Evolutionary conservation across 2,888 invertebrate species (phyloP), one percentile per base, ranked within the genome.

Genomic region (Apantesis nais): DNA sequence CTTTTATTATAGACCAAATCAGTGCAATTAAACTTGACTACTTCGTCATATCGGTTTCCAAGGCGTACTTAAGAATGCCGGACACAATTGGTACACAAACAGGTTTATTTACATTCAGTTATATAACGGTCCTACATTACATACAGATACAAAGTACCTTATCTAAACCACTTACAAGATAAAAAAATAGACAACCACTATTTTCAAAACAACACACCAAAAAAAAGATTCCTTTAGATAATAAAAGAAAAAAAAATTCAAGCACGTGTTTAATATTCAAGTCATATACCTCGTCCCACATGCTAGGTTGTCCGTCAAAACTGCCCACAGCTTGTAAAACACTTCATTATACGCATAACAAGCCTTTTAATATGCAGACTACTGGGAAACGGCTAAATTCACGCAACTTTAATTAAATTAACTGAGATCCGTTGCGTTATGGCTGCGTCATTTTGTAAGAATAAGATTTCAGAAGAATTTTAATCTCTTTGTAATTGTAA

Each of bases 321-420:
- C 60, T 34, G 11, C 22, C 29, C 41, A 16, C 37, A 25, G 68
- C 70, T 73, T 78, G 25, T 72, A 74, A 78, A 83, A 75, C 37
- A 72, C 48, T 73, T 73, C 58, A 68, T 75, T 80, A 78, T 75
- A 73, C 75, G 72, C 70, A 70, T 74, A 73, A 75, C 65, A 73
- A 77, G 74, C 70, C 62, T 74, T 67, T 78, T 76, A 72, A 71
- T 70, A 74, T 73, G 70, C 76, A 70, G 55, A 71, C 55, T 78
- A 74, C 80, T 66, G 63, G 73, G 83, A 82, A 83, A 69, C 41
- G 41, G 25, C 67, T 41, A 75, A 64, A 75, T 80, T 75, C 61
- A 70, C 58, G 70, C 68, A 80, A 79, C 68, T 74, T 34, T 60
- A 74, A 76, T 80, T 61, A 76, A 74, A 67, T 68, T 71, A 58